phyloP scores from a whole-genome alignment of 2,797 vertebrate species.

The Rhynchonycteris naso region DNA sequence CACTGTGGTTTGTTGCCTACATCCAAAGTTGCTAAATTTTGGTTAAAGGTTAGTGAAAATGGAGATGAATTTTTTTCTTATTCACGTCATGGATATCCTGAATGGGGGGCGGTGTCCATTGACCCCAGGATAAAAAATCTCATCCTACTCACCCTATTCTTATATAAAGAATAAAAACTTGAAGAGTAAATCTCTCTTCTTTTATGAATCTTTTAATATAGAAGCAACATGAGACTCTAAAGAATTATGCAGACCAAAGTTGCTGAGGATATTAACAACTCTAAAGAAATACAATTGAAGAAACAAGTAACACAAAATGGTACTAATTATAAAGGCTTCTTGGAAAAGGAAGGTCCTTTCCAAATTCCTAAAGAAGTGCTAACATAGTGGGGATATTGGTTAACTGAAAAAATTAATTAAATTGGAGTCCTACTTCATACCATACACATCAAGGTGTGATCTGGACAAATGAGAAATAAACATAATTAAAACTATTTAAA shows the following conservation, averaged over 20 bases:
- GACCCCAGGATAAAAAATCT: constrained; percentile 19
- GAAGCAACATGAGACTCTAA: not conserved
- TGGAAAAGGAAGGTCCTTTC: constrained; percentile 25
- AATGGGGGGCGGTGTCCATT: not conserved
- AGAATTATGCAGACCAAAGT: constrained; percentile 34
- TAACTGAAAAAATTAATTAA: constrained; percentile 33
- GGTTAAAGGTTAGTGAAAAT: constrained; percentile 4
- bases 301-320: constrained; percentile 4
- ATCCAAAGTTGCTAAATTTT: constrained; percentile 24
- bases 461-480: not conserved
- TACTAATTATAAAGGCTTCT: constrained; percentile 31
- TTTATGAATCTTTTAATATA: constrained; percentile 45
- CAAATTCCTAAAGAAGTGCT: constrained; percentile 22
- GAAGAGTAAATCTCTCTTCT: not conserved
- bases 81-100: not conserved
- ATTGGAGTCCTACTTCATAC: not conserved
- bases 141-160: not conserved
- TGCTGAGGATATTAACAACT: constrained; percentile 32
- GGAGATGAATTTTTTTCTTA: not conserved
- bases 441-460: constrained; percentile 28
- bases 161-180: constrained; percentile 1
- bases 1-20: not conserved
- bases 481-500: constrained; percentile 33
- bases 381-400: not conserved
- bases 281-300: constrained; percentile 30